These are phyloP conservation scores for Phortica okadai DNA, from an alignment of 2,888 invertebrate species.

Conservation along the genomic window DNA sequence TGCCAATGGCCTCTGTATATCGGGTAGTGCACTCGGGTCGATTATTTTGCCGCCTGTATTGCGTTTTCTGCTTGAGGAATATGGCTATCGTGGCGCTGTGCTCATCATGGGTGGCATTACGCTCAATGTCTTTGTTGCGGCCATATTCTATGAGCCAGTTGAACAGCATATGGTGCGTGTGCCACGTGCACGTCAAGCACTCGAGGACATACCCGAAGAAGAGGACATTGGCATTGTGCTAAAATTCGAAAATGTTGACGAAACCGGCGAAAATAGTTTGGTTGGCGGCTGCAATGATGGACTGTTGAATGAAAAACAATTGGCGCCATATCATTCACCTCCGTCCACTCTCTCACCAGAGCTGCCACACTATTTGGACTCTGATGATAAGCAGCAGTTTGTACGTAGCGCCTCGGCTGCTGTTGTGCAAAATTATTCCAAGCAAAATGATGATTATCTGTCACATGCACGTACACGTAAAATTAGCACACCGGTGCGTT, in stretches of 20 bases:
- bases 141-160: slow-evolving; percentile 89
- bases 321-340: slow-evolving; percentile 59
- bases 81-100: slow-evolving; percentile 85
- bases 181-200: slow-evolving; percentile 73
- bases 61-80: slow-evolving; percentile 82
- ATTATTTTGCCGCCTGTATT: slow-evolving; percentile 89
- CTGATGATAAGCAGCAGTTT: slow-evolving; percentile 77
- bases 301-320: slow-evolving; percentile 50
- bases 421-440: slow-evolving; percentile 79
- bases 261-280: slow-evolving; percentile 38
- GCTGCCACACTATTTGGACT: slow-evolving; percentile 60
- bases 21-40: slow-evolving; percentile 90
- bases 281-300: slow-evolving; percentile 37
- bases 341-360: slow-evolving; percentile 53
- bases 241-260: slow-evolving; percentile 73
- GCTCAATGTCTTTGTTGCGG: slow-evolving; percentile 90
- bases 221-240: slow-evolving; percentile 75
- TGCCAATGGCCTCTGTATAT: slow-evolving; percentile 92
- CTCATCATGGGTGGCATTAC: slow-evolving; percentile 89
- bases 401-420: slow-evolving; percentile 85
- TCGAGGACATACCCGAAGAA: slow-evolving; percentile 74
- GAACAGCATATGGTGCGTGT: slow-evolving; percentile 87
- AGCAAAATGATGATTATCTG: slow-evolving; percentile 76
- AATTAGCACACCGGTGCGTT: slow-evolving; percentile 80
- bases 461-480: slow-evolving; percentile 78